Evolutionary conservation across 2,888 invertebrate species (phyloP).

Genomic region (Aphrophora alni): DNA sequence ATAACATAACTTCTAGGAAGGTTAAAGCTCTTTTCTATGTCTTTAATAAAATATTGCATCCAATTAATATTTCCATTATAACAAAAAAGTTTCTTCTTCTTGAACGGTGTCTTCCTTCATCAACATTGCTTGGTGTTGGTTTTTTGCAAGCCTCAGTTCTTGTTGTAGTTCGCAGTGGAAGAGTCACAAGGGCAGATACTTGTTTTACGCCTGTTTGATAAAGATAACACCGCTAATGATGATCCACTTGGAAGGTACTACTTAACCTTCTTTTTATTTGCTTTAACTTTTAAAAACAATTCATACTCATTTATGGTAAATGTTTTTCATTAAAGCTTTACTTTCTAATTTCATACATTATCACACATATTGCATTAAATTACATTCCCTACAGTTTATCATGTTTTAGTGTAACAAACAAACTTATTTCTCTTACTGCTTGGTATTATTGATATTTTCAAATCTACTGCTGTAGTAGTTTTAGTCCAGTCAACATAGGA

Average conservation of each 20-base stretch:
- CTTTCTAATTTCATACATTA: no score
- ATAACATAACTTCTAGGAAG: no score
- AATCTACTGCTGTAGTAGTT: no score
- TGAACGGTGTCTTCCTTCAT: conserved; percentile 21
- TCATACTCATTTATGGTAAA: background rate
- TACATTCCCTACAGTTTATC: no score
- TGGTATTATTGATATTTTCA: no score
- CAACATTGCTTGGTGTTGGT: conserved; percentile 21
- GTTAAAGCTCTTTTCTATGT: no score
- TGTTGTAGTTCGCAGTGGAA: conserved; percentile 60
- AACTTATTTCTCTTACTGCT: background rate
- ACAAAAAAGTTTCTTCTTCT: conserved; percentile 13
- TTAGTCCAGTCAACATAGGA: no score
- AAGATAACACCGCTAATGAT: conserved; percentile 90
- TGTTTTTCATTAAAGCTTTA: background rate
- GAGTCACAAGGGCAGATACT: conserved; percentile 59
- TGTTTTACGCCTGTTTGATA: conserved; percentile 82
- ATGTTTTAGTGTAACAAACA: no score
- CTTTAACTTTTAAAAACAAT: background rate
- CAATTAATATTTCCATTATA: background rate
- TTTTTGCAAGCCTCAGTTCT: conserved; percentile 54
- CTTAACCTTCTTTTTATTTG: background rate
- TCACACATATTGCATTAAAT: no score
- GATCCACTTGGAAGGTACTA: conserved; percentile 89
- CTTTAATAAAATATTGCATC: background rate